phyloP scores from a whole-genome alignment of 1,140 invertebrate genomes.

The Odontomachus brunneus region DNA sequence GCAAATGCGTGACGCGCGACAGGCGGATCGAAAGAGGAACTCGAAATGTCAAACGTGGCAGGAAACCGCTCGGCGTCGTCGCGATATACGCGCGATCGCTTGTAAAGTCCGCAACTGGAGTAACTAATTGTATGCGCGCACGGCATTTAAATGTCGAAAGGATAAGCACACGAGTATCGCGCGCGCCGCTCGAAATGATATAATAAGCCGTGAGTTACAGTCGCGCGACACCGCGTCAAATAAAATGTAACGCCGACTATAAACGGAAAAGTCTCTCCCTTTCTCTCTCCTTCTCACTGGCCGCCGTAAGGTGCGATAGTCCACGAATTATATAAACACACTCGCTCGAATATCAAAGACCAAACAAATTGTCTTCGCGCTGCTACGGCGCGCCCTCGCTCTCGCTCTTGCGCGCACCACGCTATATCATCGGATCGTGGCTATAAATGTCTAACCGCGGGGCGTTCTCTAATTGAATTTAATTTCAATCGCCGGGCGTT shows the following conservation, averaged over 20 bases:
- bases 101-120: slow-evolving; percentile 47
- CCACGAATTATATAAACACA: slow-evolving; percentile 33
- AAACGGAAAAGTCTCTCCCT: slow-evolving; percentile 15
- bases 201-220: slow-evolving; percentile 41
- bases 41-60: slow-evolving; percentile 38
- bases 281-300: too few species aligned
- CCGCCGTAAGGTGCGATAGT: not conserved
- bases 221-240: slow-evolving; percentile 13
- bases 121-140: slow-evolving; percentile 37
- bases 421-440: not conserved
- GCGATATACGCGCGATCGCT: not conserved
- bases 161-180: slow-evolving; percentile 35
- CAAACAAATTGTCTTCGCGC: slow-evolving; percentile 20
- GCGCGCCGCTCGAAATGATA: slow-evolving; percentile 41
- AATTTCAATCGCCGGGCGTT: slow-evolving; percentile 18
- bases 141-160: slow-evolving; percentile 57
- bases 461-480: slow-evolving; percentile 30
- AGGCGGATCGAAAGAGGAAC: slow-evolving; percentile 10
- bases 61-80: slow-evolving; percentile 13
- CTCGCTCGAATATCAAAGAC: not conserved
- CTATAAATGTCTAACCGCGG: slow-evolving; percentile 5
- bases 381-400: not conserved
- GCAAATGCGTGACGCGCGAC: not conserved
- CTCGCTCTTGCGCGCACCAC: not conserved
- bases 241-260: not conserved